A percentile compares a stretch with the other conserved stretches of the same genome.
phyloP scores from a whole-genome alignment of 2,113 vertebrate genomes.

The Pseudopipra pipra region DNA sequence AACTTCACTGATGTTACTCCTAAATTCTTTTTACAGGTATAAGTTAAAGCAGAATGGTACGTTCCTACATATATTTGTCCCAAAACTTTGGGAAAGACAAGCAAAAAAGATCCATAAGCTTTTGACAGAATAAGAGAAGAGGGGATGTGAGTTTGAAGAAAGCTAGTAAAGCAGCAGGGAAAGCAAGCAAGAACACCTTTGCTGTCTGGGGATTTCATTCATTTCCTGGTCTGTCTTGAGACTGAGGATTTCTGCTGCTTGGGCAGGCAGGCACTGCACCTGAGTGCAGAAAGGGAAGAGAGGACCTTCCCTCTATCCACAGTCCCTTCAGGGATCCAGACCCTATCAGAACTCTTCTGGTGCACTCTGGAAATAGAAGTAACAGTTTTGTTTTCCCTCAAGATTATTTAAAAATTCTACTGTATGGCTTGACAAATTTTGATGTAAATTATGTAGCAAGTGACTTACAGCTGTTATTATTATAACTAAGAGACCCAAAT shows the following conservation, averaged over 20 bases:
- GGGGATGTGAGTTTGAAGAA: background rate
- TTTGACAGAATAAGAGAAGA: background rate
- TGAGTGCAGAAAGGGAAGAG: background rate
- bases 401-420: background rate
- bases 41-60: background rate
- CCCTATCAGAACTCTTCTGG: background rate
- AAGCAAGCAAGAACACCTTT: background rate
- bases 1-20: background rate
- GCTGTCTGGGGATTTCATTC: background rate
- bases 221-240: background rate
- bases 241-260: background rate
- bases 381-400: background rate
- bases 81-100: background rate
- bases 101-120: background rate
- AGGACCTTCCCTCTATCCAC: fast-evolving
- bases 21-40: background rate
- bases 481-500: background rate
- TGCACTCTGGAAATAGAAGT: background rate
- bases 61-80: background rate
- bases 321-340: background rate
- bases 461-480: background rate
- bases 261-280: too few species aligned
- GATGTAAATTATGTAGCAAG: background rate
- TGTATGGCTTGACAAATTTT: background rate
- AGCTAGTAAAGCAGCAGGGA: background rate